A percentile compares a stretch with the other conserved stretches of the same genome.
phyloP scores from a whole-genome alignment of 2,888 invertebrate species.

The Prenolepis imparis region DNA sequence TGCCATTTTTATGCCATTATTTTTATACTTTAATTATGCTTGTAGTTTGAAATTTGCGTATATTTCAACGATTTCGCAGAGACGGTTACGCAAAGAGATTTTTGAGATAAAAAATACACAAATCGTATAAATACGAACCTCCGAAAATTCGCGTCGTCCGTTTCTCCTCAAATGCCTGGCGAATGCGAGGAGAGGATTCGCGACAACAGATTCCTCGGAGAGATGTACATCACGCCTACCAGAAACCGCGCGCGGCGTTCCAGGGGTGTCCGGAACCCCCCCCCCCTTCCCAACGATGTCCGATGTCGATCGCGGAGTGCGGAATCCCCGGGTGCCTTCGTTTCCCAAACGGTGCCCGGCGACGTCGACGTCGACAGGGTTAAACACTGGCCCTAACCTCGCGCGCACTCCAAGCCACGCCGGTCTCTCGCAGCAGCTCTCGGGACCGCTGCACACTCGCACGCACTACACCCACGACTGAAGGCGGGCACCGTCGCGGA shows the following conservation, averaged over 20 bases:
- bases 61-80: too few species aligned
- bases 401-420: slow-evolving; percentile 80
- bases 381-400: slow-evolving; percentile 79
- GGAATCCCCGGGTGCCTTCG: not conserved
- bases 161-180: not conserved
- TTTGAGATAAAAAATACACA: not conserved
- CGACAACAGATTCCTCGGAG: not conserved
- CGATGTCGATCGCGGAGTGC: not conserved
- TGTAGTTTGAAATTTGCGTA: not conserved
- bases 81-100: not conserved
- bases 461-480: slow-evolving; percentile 83
- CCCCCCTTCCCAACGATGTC: not conserved
- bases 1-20: not conserved
- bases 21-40: too few species aligned
- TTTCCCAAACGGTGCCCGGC: slow-evolving; percentile 13
- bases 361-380: slow-evolving; percentile 42
- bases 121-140: not conserved
- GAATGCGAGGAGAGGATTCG: not conserved
- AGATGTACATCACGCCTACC: slow-evolving; percentile 24
- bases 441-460: slow-evolving; percentile 82
- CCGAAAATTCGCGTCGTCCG: not conserved
- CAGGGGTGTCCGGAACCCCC: not conserved
- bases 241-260: slow-evolving; percentile 13
- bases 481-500: slow-evolving; percentile 61
- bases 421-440: slow-evolving; percentile 76